Evolutionary conservation across 2,888 invertebrate species (phyloP).

Genomic region (Peribatodes rhomboidaria): DNA sequence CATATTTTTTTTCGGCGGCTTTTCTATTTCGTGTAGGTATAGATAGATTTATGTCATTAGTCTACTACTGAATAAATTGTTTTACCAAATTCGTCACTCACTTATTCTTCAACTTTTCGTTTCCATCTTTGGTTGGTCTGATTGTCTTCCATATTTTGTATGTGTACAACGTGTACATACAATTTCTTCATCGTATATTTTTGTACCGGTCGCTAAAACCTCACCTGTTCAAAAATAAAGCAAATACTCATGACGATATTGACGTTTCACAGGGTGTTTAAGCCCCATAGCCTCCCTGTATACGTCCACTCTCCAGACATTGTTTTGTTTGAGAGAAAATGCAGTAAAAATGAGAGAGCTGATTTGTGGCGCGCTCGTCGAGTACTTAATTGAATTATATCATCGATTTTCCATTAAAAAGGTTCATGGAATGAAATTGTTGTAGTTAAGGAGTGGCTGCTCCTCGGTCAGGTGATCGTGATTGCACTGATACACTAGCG

Average conservation of each 20-base stretch:
- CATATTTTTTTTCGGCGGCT: too few relatives aligned
- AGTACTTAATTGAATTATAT: conserved; percentile 82
- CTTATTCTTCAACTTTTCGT: too few relatives aligned
- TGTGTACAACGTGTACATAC: too few relatives aligned
- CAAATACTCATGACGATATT: background rate
- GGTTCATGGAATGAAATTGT: conserved; percentile 84
- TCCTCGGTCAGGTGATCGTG: conserved; percentile 49
- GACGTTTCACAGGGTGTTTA: background rate
- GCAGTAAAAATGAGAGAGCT: conserved; percentile 51
- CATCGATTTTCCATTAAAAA: conserved; percentile 86
- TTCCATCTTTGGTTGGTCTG: too few relatives aligned
- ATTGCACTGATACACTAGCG: conserved; percentile 14
- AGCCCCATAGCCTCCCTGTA: background rate
- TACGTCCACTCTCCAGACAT: conserved; percentile 49
- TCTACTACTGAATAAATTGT: too few relatives aligned
- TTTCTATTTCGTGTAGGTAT: too few relatives aligned
- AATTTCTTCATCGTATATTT: background rate
- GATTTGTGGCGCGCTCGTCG: conserved; percentile 75
- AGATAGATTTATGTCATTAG: too few relatives aligned
- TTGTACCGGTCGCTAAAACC: background rate
- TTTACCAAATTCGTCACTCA: too few relatives aligned
- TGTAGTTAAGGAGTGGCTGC: conserved; percentile 76
- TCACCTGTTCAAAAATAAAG: too few relatives aligned
- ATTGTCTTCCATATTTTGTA: too few relatives aligned
- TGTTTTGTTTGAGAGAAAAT: conserved; percentile 71